Conservation (phyloP, 2,888 invertebrate species). For the Bhutanitis thaidina region DNA sequence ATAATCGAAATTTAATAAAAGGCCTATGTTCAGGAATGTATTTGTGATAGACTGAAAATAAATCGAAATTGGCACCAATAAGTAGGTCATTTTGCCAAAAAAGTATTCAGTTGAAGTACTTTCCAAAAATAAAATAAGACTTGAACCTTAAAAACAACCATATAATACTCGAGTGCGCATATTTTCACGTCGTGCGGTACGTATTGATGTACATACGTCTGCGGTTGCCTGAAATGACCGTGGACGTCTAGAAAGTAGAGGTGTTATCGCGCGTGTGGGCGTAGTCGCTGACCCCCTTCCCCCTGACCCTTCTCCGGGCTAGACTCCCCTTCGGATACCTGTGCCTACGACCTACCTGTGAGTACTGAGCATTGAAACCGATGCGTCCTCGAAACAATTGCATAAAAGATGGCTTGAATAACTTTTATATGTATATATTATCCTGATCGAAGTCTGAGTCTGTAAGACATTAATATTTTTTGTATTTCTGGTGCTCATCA, state of each 20-base stretch:
- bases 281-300: slow-evolving; percentile 35
- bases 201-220: slow-evolving; percentile 9
- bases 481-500: slow-evolving; percentile 9
- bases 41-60: too few species aligned
- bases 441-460: too few species aligned
- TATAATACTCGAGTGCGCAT: slow-evolving; percentile 5
- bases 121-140: too few species aligned
- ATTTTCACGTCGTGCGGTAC: slow-evolving; percentile 12
- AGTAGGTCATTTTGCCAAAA: too few species aligned
- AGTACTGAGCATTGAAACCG: slow-evolving; percentile 1
- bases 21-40: too few species aligned
- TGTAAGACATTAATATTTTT: too few species aligned
- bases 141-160: too few species aligned
- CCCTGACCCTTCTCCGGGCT: slow-evolving; percentile 15
- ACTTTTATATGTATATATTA: background rate
- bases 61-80: too few species aligned
- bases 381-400: background rate
- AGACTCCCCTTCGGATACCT: slow-evolving; percentile 5
- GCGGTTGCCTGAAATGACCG: slow-evolving; percentile 30
- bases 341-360: slow-evolving; percentile 10
- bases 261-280: slow-evolving; percentile 47
- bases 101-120: too few species aligned
- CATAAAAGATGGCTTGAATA: background rate
- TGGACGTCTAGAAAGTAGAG: slow-evolving; percentile 25
- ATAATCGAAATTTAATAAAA: too few species aligned